Evolutionary conservation across 2,888 invertebrate genomes (phyloP).

Genomic region (Vesta saturnalis): DNA sequence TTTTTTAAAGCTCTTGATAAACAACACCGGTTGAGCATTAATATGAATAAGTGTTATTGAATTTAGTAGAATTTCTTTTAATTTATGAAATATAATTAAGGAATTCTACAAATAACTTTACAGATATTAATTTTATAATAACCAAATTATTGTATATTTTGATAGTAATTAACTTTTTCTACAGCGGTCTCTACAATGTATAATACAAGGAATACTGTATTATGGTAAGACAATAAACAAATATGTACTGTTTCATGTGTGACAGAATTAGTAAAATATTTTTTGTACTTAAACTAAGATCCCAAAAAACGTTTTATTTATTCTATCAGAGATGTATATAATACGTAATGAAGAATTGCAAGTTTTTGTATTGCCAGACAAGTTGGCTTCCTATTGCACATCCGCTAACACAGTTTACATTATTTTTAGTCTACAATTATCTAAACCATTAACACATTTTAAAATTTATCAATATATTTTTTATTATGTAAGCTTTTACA

Average conservation of each 20-base stretch:
- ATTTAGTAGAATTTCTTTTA: too few species aligned
- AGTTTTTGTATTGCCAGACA: not conserved
- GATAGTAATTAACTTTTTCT: not conserved
- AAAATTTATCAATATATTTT: not conserved
- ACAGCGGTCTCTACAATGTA: too few species aligned
- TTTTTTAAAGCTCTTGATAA: too few species aligned
- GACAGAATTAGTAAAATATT: not conserved
- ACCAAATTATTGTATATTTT: too few species aligned
- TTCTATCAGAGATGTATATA: too few species aligned
- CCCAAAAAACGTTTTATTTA: not conserved
- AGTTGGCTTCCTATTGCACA: not conserved
- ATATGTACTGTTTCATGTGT: not conserved
- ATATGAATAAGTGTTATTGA: too few species aligned
- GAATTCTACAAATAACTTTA: too few species aligned
- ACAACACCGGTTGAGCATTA: too few species aligned
- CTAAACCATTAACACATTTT: not conserved
- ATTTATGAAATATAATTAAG: too few species aligned
- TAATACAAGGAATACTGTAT: not conserved
- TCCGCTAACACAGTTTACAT: not conserved
- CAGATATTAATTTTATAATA: too few species aligned
- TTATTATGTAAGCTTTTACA: too few species aligned
- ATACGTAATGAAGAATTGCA: constrained; percentile 1
- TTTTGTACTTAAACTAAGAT: not conserved
- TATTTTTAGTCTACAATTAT: not conserved
- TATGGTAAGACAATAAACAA: constrained; percentile 1